A percentile compares a stretch with the other conserved stretches of the same genome.
Conservation (phyloP, 1,140 invertebrate genomes). For the Drosophila asahinai region DNA sequence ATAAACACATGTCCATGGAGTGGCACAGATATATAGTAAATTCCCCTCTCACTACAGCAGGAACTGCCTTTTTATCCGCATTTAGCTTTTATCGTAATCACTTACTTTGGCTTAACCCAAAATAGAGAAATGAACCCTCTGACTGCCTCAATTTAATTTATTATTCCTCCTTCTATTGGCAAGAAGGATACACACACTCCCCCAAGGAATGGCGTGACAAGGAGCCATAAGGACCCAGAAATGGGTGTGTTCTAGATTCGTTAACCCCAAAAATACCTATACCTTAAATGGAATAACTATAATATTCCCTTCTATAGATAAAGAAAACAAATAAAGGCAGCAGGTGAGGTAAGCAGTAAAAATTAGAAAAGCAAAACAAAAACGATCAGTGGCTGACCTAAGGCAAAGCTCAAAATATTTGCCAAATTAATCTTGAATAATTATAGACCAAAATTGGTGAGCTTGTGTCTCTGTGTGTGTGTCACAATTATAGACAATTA, state of each 20-base stretch:
- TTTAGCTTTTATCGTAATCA: slow-evolving; percentile 8
- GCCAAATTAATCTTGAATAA: slow-evolving; percentile 68
- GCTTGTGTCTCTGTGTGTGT: slow-evolving; percentile 4
- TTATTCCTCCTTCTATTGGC: slow-evolving; percentile 2
- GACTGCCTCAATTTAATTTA: slow-evolving; percentile 13
- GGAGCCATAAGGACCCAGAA: slow-evolving; percentile 4
- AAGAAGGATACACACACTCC: background rate
- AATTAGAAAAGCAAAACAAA: slow-evolving; percentile 11
- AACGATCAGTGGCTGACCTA: slow-evolving; percentile 20
- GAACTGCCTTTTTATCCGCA: background rate
- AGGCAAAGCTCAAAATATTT: slow-evolving; percentile 49
- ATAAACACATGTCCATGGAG: background rate
- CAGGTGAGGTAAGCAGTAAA: slow-evolving; percentile 47
- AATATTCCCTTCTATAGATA: slow-evolving; percentile 26
- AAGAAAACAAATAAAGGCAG: slow-evolving; percentile 14
- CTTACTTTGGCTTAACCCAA: background rate
- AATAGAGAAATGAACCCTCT: background rate
- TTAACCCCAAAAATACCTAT: slow-evolving; percentile 10
- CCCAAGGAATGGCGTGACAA: slow-evolving; percentile 22
- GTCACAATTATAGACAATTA: slow-evolving; percentile 67
- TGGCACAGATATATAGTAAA: background rate
- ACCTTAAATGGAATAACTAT: slow-evolving; percentile 6
- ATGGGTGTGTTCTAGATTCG: slow-evolving; percentile 14
- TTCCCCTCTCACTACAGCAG: background rate
- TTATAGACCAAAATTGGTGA: slow-evolving; percentile 39